Base-by-base conservation (phyloP, 2,113 vertebrate genomes). In the Zootoca vivipara region DNA sequence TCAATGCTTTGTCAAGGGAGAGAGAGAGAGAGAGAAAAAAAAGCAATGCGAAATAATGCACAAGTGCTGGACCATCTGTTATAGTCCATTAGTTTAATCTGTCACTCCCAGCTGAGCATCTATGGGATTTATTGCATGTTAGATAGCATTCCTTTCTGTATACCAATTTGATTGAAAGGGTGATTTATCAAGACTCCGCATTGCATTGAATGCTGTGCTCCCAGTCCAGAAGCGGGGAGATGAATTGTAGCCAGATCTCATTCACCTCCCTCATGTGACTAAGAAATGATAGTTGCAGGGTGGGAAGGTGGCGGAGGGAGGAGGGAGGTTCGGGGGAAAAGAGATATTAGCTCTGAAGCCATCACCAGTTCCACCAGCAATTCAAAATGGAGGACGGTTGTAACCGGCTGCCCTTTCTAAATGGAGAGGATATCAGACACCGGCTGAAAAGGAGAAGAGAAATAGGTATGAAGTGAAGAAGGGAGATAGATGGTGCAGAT, bases 131-230 rank as follows among this genome's bases (percentile, higher is more conserved):
- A 90, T 90, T 92, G 85, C 83, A 89, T 67, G 87, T 90, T 94
- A 92, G 87, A 72, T 83, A 85, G 84, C 83, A 78, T 87, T 87
- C 82, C 89, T 85, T 42, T 91, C 90, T 88, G 90, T 92, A 88
- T 92, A 92, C 93, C 91, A 90, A 91, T 93, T 94, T 93, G 90
- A 91, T 93, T 90, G 90, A 94, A 92, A 87, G 91, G 86, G 87
- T 85, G 83, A 93, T 82, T 87, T 89, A 85, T 92, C 86, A 88
- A 86, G 78, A 62, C 70, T 93, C 70, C 64, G 56, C 82, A 75
- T 28, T 62, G 1, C 81, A 4, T 1, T 18, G 89, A 92, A 81
- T 0, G 4, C 58, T 56, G 87, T 84, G 33, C 90, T 92, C 24
- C 42, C 91, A 83, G 78, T 86, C 73, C 0, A 18, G 12, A 65